phyloP scores from a whole-genome alignment of 2,797 vertebrate species.

The Typhlichthys subterraneus region DNA sequence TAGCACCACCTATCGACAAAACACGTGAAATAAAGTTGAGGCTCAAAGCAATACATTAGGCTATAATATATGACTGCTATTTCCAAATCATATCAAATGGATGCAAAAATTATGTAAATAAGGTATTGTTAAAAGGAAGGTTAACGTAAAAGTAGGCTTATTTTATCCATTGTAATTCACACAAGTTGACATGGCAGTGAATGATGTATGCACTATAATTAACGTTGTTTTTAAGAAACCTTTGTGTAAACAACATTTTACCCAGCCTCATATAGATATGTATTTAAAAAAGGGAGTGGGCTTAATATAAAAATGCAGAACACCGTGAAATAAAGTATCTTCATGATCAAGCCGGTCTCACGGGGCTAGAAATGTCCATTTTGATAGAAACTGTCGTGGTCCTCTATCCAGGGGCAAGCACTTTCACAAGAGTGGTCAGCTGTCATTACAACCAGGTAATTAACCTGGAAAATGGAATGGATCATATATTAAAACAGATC shows the following conservation, averaged over 20 bases:
- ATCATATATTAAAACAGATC: neutral
- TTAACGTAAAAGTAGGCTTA: no score
- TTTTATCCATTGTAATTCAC: no score
- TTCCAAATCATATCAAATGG: no score
- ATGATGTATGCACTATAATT: conserved; percentile 2
- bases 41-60: neutral
- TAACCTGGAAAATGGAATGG: conserved; percentile 14
- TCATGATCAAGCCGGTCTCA: no score
- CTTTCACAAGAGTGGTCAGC: neutral
- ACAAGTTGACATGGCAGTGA: no score
- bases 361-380: neutral
- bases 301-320: neutral
- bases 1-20: conserved; percentile 63
- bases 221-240: no score
- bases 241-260: no score
- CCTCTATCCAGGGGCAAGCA: conserved; percentile 21
- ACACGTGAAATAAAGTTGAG: neutral
- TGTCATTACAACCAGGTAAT: neutral
- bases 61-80: no score
- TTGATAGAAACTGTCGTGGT: neutral
- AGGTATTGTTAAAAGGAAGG: no score
- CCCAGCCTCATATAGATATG: no score
- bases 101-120: no score
- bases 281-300: no score
- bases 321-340: neutral